phyloP scores from a whole-genome alignment of 2,888 invertebrate genomes.

The Palloptera scutellata region DNA sequence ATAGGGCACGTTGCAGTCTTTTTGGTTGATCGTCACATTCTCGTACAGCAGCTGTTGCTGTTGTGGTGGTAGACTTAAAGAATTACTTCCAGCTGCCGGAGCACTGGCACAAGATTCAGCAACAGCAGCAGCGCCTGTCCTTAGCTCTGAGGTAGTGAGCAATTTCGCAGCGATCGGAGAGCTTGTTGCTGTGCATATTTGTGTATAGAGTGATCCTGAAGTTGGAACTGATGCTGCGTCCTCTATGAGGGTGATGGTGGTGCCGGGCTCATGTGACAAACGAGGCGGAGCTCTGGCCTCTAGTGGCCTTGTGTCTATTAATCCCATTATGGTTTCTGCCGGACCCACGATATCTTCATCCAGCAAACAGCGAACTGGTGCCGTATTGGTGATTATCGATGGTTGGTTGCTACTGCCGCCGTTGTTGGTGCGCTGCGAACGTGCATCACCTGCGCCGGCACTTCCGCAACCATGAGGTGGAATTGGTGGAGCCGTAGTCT shows the following conservation, averaged over 20 bases:
- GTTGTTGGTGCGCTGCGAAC: conserved; percentile 47
- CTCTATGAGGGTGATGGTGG: conserved; percentile 44
- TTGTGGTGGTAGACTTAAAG: conserved; percentile 36
- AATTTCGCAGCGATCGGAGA: conserved; percentile 22
- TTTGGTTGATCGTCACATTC: conserved; percentile 65
- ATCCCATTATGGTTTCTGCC: conserved; percentile 76
- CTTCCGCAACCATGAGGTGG: conserved; percentile 57
- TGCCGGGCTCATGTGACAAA: conserved; percentile 46
- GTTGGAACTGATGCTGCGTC: conserved; percentile 8
- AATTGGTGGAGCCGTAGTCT: conserved; percentile 62
- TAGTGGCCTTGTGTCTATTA: conserved; percentile 71
- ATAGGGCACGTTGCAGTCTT: conserved; percentile 72
- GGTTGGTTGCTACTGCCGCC: conserved; percentile 31
- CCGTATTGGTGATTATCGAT: conserved; percentile 6
- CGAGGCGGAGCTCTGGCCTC: conserved; percentile 58
- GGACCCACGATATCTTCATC: conserved; percentile 70
- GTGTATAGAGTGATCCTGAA: conserved; percentile 31
- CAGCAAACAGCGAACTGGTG: conserved; percentile 43
- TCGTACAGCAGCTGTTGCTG: conserved; percentile 62
- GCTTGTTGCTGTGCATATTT: conserved; percentile 40
- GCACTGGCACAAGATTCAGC: conserved; percentile 28
- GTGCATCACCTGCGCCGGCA: conserved; percentile 56
- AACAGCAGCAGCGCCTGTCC: conserved; percentile 33
- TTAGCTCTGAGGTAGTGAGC: too few relatives aligned
- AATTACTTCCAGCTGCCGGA: background rate